phyloP scores from a whole-genome alignment of 2,113 vertebrate genomes.

The Laticauda colubrina region DNA sequence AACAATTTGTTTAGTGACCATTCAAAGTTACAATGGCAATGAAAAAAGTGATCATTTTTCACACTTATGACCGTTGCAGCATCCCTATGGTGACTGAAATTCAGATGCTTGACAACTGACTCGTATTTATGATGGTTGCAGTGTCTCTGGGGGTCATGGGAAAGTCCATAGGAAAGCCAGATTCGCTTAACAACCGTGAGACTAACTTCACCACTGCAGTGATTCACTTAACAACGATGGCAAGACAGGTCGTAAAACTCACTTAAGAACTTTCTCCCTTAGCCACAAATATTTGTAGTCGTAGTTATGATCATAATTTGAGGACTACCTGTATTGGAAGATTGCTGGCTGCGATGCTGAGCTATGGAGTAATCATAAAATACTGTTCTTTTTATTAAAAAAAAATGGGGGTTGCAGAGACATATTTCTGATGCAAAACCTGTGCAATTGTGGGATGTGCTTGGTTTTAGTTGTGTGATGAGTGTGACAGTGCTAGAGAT shows the following conservation, averaged over 20 bases:
- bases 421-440: not conserved
- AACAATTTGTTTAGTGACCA: too few relatives aligned
- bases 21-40: too few relatives aligned
- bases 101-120: not conserved
- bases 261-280: not conserved
- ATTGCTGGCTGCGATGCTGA: not conserved
- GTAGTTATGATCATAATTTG: not conserved
- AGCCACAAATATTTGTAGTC: not conserved
- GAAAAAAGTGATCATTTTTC: too few relatives aligned
- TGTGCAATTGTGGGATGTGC: not conserved
- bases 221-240: not conserved
- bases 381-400: not conserved
- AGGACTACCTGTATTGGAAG: not conserved
- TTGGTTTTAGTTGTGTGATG: not conserved
- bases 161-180: not conserved
- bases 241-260: not conserved
- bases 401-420: not conserved
- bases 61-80: not conserved
- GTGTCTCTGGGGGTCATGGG: fast-evolving
- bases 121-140: not conserved
- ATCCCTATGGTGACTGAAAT: not conserved
- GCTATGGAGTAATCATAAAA: not conserved
- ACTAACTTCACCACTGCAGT: not conserved
- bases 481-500: not conserved
- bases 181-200: not conserved